A percentile compares a stretch with the other conserved stretches of the same genome.
Evolutionary conservation across 2,113 vertebrate species (phyloP).

Genomic region (Brachypodius melanocephalos): DNA sequence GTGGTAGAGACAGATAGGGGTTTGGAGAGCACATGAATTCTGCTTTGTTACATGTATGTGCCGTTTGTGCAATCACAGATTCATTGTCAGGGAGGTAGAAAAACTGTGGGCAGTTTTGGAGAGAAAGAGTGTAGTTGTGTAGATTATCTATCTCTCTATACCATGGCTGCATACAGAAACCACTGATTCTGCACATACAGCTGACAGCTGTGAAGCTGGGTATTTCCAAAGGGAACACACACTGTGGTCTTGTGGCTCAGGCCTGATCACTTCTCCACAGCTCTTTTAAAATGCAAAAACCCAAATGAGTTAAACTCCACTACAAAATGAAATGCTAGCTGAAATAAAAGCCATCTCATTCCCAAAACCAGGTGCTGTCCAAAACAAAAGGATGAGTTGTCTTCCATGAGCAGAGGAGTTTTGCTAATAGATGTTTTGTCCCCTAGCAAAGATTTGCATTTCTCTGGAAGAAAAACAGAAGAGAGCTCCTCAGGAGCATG

Average conservation of each 20-base stretch:
- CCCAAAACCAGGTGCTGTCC: neutral
- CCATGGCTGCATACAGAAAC: neutral
- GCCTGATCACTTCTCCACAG: neutral
- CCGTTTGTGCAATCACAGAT: neutral
- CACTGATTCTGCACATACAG: neutral
- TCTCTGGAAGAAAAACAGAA: neutral
- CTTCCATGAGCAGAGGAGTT: neutral
- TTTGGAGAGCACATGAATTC: rapidly evolving
- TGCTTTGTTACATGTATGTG: neutral
- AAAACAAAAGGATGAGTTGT: neutral
- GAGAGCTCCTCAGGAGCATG: neutral
- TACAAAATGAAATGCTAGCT: neutral
- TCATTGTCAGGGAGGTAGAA: neutral
- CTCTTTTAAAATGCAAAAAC: neutral
- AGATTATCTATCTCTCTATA: neutral
- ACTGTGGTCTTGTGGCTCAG: neutral
- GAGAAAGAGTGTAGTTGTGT: neutral
- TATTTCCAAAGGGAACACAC: neutral
- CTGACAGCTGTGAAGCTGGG: neutral
- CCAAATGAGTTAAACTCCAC: neutral
- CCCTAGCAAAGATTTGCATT: neutral
- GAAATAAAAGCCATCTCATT: neutral
- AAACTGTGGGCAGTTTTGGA: neutral
- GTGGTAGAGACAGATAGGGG: neutral
- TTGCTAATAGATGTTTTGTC: neutral